Evolutionary conservation across 2,888 invertebrate species (phyloP).

Genomic region (Brenthis hecate): DNA sequence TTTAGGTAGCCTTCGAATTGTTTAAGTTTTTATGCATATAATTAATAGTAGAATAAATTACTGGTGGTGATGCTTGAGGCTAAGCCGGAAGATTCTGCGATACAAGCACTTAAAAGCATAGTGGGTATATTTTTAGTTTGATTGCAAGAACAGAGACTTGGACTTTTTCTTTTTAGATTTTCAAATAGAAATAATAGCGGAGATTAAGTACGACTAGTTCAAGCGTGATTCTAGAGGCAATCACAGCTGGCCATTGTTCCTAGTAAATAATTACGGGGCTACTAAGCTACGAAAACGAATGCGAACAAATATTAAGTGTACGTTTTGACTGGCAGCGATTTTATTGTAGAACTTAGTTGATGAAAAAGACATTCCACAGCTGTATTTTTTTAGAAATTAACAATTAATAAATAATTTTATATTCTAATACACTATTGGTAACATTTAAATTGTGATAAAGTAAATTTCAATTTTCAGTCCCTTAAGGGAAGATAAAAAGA

Average conservation of each 20-base stretch:
- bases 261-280: slow-evolving; percentile 20
- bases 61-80: no score
- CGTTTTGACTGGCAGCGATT: slow-evolving; percentile 8
- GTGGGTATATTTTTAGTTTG: not conserved
- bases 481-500: no score
- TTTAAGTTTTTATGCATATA: no score
- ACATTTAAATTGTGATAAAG: no score
- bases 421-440: no score
- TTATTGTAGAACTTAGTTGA: not conserved
- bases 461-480: no score
- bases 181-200: slow-evolving; percentile 6
- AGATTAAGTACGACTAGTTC: slow-evolving; percentile 6
- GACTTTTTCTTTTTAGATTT: not conserved
- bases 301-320: slow-evolving; percentile 12
- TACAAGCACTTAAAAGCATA: not conserved
- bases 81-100: no score
- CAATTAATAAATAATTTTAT: no score
- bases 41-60: no score
- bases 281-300: slow-evolving; percentile 13
- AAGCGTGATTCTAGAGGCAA: slow-evolving; percentile 21
- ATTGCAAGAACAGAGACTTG: not conserved
- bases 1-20: no score
- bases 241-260: slow-evolving; percentile 27
- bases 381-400: not conserved
- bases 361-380: not conserved